phyloP scores from a whole-genome alignment of 2,113 vertebrate species.

The Columbina picui region DNA sequence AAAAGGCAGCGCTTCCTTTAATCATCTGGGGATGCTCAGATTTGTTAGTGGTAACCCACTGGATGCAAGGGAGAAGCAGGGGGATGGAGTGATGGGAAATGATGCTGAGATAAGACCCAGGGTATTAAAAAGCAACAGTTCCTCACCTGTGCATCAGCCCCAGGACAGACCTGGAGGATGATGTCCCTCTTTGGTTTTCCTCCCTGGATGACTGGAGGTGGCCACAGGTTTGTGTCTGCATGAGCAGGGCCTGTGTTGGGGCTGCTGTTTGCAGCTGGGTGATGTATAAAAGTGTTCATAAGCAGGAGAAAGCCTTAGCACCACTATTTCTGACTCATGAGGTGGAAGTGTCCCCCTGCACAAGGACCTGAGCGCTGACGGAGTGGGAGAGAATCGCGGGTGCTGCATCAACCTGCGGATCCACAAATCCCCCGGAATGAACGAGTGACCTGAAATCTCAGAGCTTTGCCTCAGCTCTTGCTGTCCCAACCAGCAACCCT shows the following conservation, averaged over 20 bases:
- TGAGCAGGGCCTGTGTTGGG: background rate
- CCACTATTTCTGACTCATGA: background rate
- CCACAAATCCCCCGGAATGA: rapidly evolving
- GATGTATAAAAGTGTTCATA: background rate
- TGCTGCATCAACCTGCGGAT: rapidly evolving
- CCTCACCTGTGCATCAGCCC: background rate
- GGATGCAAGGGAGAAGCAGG: rapidly evolving
- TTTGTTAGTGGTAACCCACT: background rate
- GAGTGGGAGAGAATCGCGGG: rapidly evolving
- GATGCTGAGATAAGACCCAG: background rate
- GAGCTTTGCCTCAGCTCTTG: background rate
- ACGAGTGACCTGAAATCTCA: rapidly evolving
- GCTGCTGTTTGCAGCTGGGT: background rate
- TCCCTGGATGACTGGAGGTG: background rate
- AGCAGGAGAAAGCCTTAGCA: background rate
- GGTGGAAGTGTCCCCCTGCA: background rate
- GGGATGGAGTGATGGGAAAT: background rate
- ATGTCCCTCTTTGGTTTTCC: background rate
- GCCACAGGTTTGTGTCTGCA: rapidly evolving
- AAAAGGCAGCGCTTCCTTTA: conserved; percentile 48
- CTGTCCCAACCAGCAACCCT: background rate
- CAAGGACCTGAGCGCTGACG: background rate
- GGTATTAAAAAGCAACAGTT: background rate
- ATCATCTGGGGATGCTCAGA: conserved; percentile 2
- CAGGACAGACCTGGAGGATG: background rate